These are phyloP conservation scores for Heptranchias perlo DNA, from an alignment of 2,113 vertebrate species.

Conservation along the genomic window DNA sequence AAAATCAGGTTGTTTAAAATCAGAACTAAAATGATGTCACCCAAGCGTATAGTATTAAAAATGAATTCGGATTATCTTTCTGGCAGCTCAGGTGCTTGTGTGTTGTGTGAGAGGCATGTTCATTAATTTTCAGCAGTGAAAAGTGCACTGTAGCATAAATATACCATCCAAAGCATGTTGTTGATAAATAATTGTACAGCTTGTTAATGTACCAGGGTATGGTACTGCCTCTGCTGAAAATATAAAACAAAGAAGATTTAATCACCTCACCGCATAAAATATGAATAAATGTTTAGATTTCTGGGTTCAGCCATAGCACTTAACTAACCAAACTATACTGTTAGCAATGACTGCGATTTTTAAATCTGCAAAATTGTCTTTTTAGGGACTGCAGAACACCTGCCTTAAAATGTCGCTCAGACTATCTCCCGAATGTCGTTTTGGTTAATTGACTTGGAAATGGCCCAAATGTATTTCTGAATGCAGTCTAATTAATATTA, in stretches of 20 bases:
- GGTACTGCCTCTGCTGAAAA: conserved; percentile 65
- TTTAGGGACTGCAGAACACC: conserved; percentile 85
- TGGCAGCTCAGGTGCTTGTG: conserved; percentile 99
- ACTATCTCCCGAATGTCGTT: conserved; percentile 99
- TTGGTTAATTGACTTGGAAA: conserved; percentile 99
- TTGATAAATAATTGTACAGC: conserved; percentile 98
- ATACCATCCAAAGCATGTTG: conserved; percentile 89
- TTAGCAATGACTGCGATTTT: conserved; percentile 22
- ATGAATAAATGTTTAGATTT: conserved; percentile 35
- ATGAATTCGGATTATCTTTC: conserved; percentile 99
- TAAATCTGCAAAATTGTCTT: conserved; percentile 36
- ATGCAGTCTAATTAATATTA: conserved; percentile 99
- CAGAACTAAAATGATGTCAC: conserved; percentile 48
- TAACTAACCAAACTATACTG: conserved; percentile 36
- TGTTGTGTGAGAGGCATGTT: conserved; percentile 99
- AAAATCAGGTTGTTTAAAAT: conserved; percentile 37
- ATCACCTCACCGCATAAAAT: conserved; percentile 10
- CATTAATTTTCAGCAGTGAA: conserved; percentile 99
- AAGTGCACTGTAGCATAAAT: conserved; percentile 98
- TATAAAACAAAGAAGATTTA: conserved; percentile 36
- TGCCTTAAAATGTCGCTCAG: conserved; percentile 99
- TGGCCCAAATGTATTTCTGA: conserved; percentile 99
- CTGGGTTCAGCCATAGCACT: conserved; percentile 7
- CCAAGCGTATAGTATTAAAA: conserved; percentile 97
- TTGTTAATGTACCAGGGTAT: conserved; percentile 96